Base-by-base conservation (phyloP, 2,888 invertebrate genomes). In the Campoplex nolae region DNA sequence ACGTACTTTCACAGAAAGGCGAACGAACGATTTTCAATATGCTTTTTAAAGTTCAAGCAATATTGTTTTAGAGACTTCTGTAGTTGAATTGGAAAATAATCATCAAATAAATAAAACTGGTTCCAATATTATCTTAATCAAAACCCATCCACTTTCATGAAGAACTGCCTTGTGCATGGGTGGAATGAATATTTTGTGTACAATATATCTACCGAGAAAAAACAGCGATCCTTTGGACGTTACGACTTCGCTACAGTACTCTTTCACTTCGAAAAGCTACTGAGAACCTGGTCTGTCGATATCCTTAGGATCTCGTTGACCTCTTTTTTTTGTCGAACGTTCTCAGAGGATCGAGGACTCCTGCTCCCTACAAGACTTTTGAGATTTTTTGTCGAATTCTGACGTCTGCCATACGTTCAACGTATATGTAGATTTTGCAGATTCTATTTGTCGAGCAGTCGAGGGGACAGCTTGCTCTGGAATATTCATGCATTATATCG, bases 281-380 rank as follows among this genome's bases (percentile, higher is more conserved):
- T 75, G 80, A 54, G 89, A 90, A 89, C 89, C 91, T 90, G 90
- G 90, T 91, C 90, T 91, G 91, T 89, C 92, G 91, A 92, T 92
- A 92, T 92, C 92, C 91, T 92, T 92, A 91, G 92, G 91, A 92
- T 92, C 90, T 93, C 92, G 92, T 93, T 93, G 93, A 93, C 93
- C 93, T 91, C 91, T 88, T 92, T 90, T 89, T 86, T 89, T 86
- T 65, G 75, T 73, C 88, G 89, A 88, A 86, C 74, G 88, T 88
- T 87, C 90, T 67, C 38, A 54, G 73, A 82, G 65, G 48, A 68
- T 65, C 42, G 32, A 28, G 51, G 9, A 65, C 65, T 76, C 28
- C 51, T 28, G 13, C 35, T 23, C 42, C 48, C 13, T 51, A 23
- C 62, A 54, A 32, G 62, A 67, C 7, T 82, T 51, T 58, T 13